A percentile compares a stretch with the other conserved stretches of the same genome.
Evolutionary conservation across 2,113 vertebrate genomes (phyloP).

Genomic region (Nanorana parkeri): DNA sequence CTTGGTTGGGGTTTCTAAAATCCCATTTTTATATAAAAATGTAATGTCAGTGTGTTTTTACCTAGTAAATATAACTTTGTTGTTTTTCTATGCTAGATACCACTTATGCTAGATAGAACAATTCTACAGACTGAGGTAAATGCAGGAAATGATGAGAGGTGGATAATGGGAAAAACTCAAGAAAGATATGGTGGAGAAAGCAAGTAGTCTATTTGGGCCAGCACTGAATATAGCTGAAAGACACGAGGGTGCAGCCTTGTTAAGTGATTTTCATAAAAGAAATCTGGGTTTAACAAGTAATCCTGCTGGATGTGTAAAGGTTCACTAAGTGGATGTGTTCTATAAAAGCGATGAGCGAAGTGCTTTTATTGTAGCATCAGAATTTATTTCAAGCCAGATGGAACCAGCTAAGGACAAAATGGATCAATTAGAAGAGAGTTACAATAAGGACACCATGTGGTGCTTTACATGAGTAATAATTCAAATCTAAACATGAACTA

Average conservation of each 20-base stretch:
- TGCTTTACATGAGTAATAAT: not conserved
- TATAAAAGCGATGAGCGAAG: not conserved
- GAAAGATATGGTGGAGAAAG: not conserved
- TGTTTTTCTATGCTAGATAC: too few species aligned
- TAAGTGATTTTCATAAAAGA: not conserved
- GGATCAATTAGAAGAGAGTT: slow-evolving; percentile 1
- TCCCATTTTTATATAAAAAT: too few species aligned
- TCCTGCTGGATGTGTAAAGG: not conserved
- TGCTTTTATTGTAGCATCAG: not conserved
- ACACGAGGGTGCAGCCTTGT: not conserved
- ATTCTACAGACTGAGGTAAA: not conserved
- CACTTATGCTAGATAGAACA: too few species aligned
- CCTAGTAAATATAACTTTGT: too few species aligned
- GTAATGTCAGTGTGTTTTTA: too few species aligned
- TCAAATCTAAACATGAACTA: slow-evolving; percentile 4
- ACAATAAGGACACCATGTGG: not conserved
- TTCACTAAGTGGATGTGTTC: not conserved
- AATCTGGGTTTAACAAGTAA: not conserved
- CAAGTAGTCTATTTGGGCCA: not conserved
- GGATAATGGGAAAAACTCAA: not conserved
- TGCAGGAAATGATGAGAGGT: not conserved
- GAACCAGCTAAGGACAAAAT: not conserved
- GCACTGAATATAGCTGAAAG: not conserved
- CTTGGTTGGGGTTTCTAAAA: too few species aligned
- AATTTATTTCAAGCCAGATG: not conserved